Percentiles rank a stretch among this genome's conserved stretches.
Evolutionary conservation across 2,797 vertebrate species (phyloP).

Genomic region (Tapirus indicus): DNA sequence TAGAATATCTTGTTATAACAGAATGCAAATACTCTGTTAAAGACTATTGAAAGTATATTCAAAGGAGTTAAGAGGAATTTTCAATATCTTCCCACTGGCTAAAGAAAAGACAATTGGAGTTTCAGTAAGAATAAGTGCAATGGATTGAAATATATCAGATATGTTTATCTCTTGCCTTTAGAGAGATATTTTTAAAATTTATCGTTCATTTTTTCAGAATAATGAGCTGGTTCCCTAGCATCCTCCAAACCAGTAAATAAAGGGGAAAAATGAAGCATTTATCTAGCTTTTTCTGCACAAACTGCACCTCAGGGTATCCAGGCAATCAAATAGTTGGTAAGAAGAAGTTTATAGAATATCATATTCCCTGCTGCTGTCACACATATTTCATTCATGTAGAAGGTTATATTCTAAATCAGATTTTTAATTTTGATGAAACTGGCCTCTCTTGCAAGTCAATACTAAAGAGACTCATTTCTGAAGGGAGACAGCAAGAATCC

Average conservation of each 20-base stretch:
- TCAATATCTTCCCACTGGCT: not conserved
- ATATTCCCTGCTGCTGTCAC: too few relatives aligned
- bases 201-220: not conserved
- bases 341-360: not conserved
- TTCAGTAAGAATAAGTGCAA: not conserved
- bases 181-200: not conserved
- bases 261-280: not conserved
- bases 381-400: not conserved
- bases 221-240: not conserved
- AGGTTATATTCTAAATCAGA: not conserved
- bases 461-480: not conserved
- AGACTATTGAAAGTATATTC: not conserved
- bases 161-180: not conserved
- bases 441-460: not conserved
- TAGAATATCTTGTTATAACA: not conserved
- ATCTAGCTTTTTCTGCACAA: not conserved
- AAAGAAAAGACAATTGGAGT: not conserved
- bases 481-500: not conserved
- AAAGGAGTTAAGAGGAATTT: not conserved
- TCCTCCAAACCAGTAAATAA: not conserved
- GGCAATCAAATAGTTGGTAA: not conserved
- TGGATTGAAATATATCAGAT: not conserved
- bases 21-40: not conserved
- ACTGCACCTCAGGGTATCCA: not conserved
- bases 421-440: not conserved